A percentile compares a stretch with the other conserved stretches of the same genome.
phyloP scores from a whole-genome alignment of 1,140 invertebrate genomes.

The Pantala flavescens region DNA sequence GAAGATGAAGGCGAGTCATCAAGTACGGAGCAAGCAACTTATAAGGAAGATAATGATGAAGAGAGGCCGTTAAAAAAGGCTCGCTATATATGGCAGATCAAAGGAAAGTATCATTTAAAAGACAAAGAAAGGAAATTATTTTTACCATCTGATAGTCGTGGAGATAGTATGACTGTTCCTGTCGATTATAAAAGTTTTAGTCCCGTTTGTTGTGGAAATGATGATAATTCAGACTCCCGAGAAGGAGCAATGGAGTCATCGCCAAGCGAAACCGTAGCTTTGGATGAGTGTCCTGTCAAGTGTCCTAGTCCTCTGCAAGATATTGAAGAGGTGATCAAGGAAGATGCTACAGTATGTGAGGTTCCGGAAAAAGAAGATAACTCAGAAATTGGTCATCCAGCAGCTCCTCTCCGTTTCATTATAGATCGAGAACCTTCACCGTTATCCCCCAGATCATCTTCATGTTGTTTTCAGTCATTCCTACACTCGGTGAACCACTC shows the following conservation, averaged over 20 bases:
- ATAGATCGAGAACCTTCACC: not conserved
- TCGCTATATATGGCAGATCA: conserved; percentile 50
- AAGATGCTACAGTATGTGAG: not conserved
- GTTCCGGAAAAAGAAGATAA: not conserved
- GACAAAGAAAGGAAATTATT: conserved; percentile 13
- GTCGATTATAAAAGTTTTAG: not conserved
- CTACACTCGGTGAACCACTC: not conserved
- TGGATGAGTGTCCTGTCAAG: not conserved
- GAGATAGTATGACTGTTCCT: not conserved
- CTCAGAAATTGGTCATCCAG: not conserved
- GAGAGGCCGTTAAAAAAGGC: conserved; percentile 50
- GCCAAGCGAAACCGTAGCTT: not conserved
- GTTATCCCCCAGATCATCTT: not conserved
- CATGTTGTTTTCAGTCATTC: conserved; percentile 1
- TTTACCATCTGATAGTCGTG: not conserved
- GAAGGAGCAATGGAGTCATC: not conserved
- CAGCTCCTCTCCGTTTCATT: not conserved
- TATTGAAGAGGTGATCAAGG: conserved; percentile 1
- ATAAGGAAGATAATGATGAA: conserved; percentile 19
- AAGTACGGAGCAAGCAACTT: not conserved
- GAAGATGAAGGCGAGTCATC: not conserved
- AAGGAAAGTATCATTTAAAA: conserved; percentile 47
- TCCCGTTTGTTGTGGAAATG: not conserved
- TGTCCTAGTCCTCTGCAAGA: not conserved
- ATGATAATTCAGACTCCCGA: not conserved